Evolutionary conservation across 2,797 vertebrate species (phyloP), one percentile per base, ranked within the genome.

Genomic region (Carcharodon carcharias): DNA sequence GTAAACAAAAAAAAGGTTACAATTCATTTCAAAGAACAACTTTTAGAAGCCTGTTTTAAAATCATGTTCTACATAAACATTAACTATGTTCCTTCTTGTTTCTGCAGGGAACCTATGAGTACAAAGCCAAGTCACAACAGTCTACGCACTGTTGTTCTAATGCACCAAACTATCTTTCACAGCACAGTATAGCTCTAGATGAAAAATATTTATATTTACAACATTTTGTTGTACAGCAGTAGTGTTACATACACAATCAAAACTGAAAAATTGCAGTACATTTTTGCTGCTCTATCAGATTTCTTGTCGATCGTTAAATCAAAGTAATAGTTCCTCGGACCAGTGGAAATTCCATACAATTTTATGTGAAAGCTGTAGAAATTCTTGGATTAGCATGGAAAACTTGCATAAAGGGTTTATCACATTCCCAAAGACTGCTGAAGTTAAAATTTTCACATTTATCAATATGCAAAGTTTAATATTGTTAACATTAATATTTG

Each of bases 1-100:
- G 82, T 31, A 45, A 45, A 95, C 97, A 0, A 97, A 96, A 97
- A 95, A 96, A 50, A 50, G 5, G 23, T n/a, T 88, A 31, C 61
- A 58, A 0, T 40, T 35, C 71, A 7, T 56, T 96, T 45, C 0
- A 5, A 1, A 87, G 40, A 80, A 0, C 96, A 82, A 71, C 89
- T 8, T 28, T 35, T 96, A 69, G 0, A 63, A 96, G 96, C 96
- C 21, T 40, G 7, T 23, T 21, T 8, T 92, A 9, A 50, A 2
- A 69, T 11, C 61, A 3, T 50, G 26, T 69, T 95, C 69, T 50
- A 61, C 23, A 28, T 23, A 95, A 12, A 50, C 21, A 9, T 50
- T 40, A 82, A 56, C 50, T 31, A 88, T 58, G 16, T 31, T 89
- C 31, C 58, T 50, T 28, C 18, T 50, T 8, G n/a, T 94, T 94